A percentile compares a stretch with the other conserved stretches of the same genome.
phyloP scores from a whole-genome alignment of 1,140 invertebrate species.

The Pseudomyrmex cubaensis region DNA sequence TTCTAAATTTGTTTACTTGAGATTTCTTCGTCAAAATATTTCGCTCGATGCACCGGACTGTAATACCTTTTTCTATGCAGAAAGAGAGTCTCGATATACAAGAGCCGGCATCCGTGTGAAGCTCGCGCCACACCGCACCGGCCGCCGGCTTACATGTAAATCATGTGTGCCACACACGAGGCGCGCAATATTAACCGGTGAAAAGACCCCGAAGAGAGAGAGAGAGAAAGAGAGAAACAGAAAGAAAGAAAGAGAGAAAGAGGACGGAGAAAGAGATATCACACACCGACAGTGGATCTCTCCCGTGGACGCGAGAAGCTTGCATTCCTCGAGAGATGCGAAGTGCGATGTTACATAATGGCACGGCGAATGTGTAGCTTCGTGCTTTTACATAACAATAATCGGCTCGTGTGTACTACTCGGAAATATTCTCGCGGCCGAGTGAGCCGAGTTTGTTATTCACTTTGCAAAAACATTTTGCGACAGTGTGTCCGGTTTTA shows the following conservation, averaged over 20 bases:
- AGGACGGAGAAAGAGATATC: neutral
- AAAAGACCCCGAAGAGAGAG: constrained; percentile 55
- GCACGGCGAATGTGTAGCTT: neutral
- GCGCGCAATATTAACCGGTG: constrained; percentile 47
- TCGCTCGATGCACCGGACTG: constrained; percentile 58
- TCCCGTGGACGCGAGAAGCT: constrained; percentile 44
- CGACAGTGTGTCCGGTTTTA: no score
- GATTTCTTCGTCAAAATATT: constrained; percentile 71
- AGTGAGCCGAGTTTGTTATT: no score
- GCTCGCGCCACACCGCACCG: constrained; percentile 39
- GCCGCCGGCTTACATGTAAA: constrained; percentile 72
- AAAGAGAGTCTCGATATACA: constrained; percentile 45
- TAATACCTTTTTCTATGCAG: constrained; percentile 66
- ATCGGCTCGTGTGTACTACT: no score
- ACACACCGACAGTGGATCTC: constrained; percentile 31
- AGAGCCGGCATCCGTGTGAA: constrained; percentile 33
- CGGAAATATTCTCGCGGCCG: no score
- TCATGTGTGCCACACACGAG: constrained; percentile 73
- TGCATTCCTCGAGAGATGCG: constrained; percentile 38
- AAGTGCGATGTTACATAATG: constrained; percentile 37
- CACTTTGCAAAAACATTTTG: no score
- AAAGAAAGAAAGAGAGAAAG: neutral
- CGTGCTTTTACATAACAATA: no score
- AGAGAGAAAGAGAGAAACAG: constrained; percentile 29
- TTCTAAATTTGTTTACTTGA: constrained; percentile 74